A percentile compares a stretch with the other conserved stretches of the same genome.
These are phyloP conservation scores for Heliconius erato DNA, from an alignment of 2,888 invertebrate species.

Conservation along the genomic window DNA sequence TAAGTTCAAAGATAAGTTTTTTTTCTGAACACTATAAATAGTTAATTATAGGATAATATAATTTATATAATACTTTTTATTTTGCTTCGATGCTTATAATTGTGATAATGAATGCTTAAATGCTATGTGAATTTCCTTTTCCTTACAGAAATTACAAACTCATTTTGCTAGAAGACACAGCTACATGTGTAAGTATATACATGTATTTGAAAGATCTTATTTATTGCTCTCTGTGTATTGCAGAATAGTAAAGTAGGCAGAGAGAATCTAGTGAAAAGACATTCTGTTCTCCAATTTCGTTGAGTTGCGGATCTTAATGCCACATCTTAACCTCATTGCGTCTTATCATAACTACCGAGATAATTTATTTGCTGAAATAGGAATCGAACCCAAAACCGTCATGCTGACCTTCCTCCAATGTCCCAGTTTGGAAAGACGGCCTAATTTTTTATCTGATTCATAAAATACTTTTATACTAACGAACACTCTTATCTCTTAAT, in stretches of 20 bases:
- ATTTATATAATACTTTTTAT: too few species aligned
- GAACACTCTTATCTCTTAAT: slow-evolving; percentile 3
- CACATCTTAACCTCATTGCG: too few species aligned
- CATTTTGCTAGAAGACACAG: neutral
- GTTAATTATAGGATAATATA: too few species aligned
- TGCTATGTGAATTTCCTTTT: neutral
- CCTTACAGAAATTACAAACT: neutral
- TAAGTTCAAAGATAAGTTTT: too few species aligned
- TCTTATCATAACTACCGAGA: neutral
- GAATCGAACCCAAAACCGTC: neutral
- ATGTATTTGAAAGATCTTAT: too few species aligned
- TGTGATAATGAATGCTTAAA: neutral
- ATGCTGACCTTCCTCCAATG: neutral
- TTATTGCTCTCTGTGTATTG: too few species aligned
- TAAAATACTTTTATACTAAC: neutral
- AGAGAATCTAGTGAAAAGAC: too few species aligned
- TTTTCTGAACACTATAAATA: too few species aligned
- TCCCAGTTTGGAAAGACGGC: neutral
- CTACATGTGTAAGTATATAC: neutral
- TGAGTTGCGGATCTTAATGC: too few species aligned
- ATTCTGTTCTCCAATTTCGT: too few species aligned
- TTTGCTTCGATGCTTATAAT: too few species aligned
- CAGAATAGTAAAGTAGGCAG: too few species aligned
- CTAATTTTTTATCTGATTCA: neutral
- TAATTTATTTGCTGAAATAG: neutral